Percentiles rank a stretch among this genome's conserved stretches.
These are phyloP conservation scores for Hyperoplus lanceolatus DNA, from an alignment of 2,797 vertebrate species.

Conservation along the genomic window DNA sequence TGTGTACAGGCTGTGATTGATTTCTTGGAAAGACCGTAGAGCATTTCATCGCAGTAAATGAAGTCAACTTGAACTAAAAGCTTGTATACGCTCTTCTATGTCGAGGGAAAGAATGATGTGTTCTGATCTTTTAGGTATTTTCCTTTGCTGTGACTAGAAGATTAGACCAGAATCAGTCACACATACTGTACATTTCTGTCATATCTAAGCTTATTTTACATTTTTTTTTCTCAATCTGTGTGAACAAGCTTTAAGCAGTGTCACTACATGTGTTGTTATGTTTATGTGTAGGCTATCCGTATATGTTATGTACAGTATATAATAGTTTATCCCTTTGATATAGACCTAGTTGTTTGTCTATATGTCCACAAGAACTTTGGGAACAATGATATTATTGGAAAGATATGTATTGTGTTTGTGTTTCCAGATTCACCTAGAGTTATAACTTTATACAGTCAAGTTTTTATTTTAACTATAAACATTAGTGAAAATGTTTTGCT, in stretches of 20 bases:
- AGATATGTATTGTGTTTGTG: too few relatives aligned
- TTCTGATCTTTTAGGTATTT: constrained; percentile 18
- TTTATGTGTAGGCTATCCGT: too few relatives aligned
- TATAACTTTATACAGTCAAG: too few relatives aligned
- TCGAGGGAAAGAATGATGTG: neutral
- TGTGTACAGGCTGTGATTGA: constrained; percentile 29
- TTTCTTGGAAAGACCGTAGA: constrained; percentile 23
- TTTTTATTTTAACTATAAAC: too few relatives aligned
- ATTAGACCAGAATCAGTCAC: neutral
- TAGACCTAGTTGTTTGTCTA: too few relatives aligned
- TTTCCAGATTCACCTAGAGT: too few relatives aligned
- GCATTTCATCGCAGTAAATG: constrained; percentile 21
- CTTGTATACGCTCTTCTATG: constrained; percentile 4
- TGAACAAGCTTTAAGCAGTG: neutral
- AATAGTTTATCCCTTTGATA: too few relatives aligned
- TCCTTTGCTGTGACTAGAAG: constrained; percentile 9
- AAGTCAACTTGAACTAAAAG: constrained; percentile 22
- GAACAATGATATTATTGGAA: too few relatives aligned
- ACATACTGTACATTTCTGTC: neutral
- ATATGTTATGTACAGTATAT: too few relatives aligned
- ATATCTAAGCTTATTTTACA: neutral
- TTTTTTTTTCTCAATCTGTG: neutral
- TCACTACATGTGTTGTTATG: neutral
- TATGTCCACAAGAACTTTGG: too few relatives aligned
- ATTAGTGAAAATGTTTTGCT: neutral